Evolutionary conservation across 2,113 vertebrate genomes (phyloP), one percentile per base, ranked within the genome.

Genomic region (Balaeniceps rex): DNA sequence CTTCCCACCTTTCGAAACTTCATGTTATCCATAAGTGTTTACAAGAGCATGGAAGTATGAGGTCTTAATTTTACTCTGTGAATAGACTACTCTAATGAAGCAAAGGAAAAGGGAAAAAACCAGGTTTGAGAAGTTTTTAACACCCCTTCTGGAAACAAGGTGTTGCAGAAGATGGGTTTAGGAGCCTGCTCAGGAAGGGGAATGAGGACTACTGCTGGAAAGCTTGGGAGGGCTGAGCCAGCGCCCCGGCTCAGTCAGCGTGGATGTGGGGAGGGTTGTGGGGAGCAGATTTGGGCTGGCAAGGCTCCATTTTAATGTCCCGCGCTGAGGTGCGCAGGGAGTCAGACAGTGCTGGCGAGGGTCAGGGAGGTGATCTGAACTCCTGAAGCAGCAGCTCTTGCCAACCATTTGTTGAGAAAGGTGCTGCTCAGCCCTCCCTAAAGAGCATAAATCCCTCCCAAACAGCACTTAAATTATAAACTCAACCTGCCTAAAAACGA

Each of bases 191-290:
- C 2, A 2, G 68, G 25, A 81, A 68, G 12, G 38, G 36, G 19
- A 81, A 74, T 4, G 14, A 90, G 19, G 9, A 19, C 6, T 13
- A 49, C 12, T 31, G 24, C 18, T 40, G 19, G 38, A 1, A 61
- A 55, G 71, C 12, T 29, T 58, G 42, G 24, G 33, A 83, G 25
- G n/a, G 63, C 66, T 22, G 24, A 44, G 69, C 34, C 38, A 57
- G 65, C 29, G 28, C 38, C 69, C 46, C 38, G 21, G 52, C 47
- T 58, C 7, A 21, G 44, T 26, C 60, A 85, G 54, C 5, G 4
- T 0, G 1, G n/a, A n/a, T 33, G 14, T 15, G 2, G 34, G 36
- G n/a, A 57, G 7, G 17, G 33, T 25, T 38, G 69, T 1, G 3
- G 17, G 21, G 25, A 52, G 40, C 3, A 11, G 26, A 18, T 1